phyloP scores from a whole-genome alignment of 2,113 vertebrate species.

The Felis chaus region DNA sequence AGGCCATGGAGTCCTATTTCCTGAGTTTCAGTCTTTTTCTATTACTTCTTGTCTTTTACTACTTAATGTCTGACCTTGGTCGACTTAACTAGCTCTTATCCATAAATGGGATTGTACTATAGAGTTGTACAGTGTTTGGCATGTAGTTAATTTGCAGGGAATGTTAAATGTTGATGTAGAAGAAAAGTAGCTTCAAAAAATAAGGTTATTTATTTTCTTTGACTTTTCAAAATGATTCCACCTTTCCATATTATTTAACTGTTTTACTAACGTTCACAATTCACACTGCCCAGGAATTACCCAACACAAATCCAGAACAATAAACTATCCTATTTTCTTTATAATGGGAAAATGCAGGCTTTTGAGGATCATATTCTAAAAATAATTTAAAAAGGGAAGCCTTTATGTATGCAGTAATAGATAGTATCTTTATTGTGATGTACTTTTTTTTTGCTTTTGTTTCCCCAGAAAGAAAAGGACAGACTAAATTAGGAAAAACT shows the following conservation, averaged over 20 bases:
- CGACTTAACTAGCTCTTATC: background rate
- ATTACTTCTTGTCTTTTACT: background rate
- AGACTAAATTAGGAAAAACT: background rate
- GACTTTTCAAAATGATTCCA: background rate
- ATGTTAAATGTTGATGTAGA: background rate
- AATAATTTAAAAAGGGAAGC: background rate
- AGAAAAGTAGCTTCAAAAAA: background rate
- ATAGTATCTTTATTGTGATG: background rate
- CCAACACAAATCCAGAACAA: background rate
- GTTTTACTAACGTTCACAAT: background rate
- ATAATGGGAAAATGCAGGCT: background rate
- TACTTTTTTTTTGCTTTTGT: background rate
- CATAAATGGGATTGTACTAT: background rate
- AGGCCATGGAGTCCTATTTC: background rate
- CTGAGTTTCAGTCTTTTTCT: background rate
- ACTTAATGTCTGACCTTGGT: background rate
- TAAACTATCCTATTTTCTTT: background rate
- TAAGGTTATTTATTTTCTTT: background rate
- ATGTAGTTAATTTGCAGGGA: background rate
- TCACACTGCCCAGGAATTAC: background rate
- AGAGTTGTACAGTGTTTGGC: background rate
- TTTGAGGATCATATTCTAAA: background rate
- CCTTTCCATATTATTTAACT: background rate
- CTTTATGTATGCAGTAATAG: background rate
- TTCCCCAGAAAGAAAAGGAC: background rate